These are phyloP conservation scores for Netelia virgata DNA, from an alignment of 2,888 invertebrate genomes.

Conservation along the genomic window DNA sequence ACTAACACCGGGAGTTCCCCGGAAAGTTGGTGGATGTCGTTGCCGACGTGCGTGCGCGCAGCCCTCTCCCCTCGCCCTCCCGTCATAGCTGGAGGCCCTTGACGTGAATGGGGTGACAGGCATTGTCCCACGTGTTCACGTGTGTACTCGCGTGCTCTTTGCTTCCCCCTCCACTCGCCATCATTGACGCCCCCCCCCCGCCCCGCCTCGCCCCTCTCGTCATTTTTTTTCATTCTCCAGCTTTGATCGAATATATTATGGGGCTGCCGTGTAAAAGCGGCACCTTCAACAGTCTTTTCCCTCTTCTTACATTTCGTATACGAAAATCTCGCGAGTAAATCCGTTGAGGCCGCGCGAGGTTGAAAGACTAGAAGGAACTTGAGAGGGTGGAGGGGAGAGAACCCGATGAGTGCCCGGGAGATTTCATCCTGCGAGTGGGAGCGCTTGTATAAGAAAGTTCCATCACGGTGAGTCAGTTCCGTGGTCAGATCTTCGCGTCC, in stretches of 20 bases:
- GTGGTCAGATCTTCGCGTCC: conserved; percentile 66
- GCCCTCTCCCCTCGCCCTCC: conserved; percentile 32
- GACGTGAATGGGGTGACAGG: conserved; percentile 80
- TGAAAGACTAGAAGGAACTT: conserved; percentile 16
- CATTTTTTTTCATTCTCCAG: conserved; percentile 46
- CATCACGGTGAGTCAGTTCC: conserved; percentile 78
- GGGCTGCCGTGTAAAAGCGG: conserved; percentile 74
- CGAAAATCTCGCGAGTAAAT: conserved; percentile 20
- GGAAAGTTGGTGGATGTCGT: conserved; percentile 76
- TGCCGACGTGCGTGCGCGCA: conserved; percentile 40
- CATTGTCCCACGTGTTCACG: conserved; percentile 77
- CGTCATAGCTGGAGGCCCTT: conserved; percentile 72
- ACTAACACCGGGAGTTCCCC: conserved; percentile 60
- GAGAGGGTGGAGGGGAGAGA: conserved; percentile 57
- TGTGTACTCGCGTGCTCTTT: conserved; percentile 73
- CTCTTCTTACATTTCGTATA: conserved; percentile 49
- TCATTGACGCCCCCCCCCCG: conserved; percentile 24
- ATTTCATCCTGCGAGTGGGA: conserved; percentile 58
- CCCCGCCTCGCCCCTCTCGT: conserved; percentile 12
- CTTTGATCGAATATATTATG: conserved; percentile 77
- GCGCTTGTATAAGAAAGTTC: conserved; percentile 71
- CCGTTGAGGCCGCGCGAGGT: conserved; percentile 35
- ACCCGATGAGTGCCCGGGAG: conserved; percentile 43
- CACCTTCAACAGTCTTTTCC: conserved; percentile 73
- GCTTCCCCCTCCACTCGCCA: conserved; percentile 32